A percentile compares a stretch with the other conserved stretches of the same genome.
phyloP scores from a whole-genome alignment of 2,888 invertebrate species.

The Eulithis prunata region DNA sequence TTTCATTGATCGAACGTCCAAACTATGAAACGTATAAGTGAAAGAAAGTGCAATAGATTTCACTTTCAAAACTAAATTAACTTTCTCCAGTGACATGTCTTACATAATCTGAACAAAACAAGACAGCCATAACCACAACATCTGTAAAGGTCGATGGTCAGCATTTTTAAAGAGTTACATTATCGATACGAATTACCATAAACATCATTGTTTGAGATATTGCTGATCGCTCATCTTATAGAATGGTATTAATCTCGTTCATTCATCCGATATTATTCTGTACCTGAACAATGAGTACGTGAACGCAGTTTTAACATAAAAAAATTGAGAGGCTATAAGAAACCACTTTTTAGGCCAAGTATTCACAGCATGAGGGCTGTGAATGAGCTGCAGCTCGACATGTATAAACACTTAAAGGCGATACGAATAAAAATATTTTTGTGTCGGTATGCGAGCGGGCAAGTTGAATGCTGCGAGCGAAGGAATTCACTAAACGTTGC shows the following conservation, averaged over 20 bases:
- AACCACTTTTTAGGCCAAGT: conserved; percentile 54
- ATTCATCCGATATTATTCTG: conserved; percentile 37
- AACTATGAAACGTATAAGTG: conserved; percentile 79
- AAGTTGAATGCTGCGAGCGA: conserved; percentile 55
- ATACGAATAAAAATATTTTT: conserved; percentile 60
- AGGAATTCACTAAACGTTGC: conserved; percentile 64
- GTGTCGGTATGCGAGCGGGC: conserved; percentile 62
- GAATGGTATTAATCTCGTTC: conserved; percentile 34
- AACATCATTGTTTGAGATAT: conserved; percentile 28
- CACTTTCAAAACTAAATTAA: conserved; percentile 85
- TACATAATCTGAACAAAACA: conserved; percentile 79
- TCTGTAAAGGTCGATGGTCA: conserved; percentile 73
- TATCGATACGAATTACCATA: conserved; percentile 40
- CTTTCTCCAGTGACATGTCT: conserved; percentile 84
- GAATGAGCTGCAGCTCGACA: conserved; percentile 53
- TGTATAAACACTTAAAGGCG: conserved; percentile 34
- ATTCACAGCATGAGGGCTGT: conserved; percentile 42
- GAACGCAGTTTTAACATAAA: conserved; percentile 34
- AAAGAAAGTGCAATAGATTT: conserved; percentile 84
- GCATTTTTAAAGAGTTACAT: conserved; percentile 42
- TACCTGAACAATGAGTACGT: conserved; percentile 28
- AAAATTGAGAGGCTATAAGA: conserved; percentile 36
- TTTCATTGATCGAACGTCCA: conserved; percentile 61
- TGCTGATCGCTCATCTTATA: conserved; percentile 22
- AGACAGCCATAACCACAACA: conserved; percentile 75